Conservation (phyloP, 2,888 invertebrate species). For the Dendrolimus pini region DNA sequence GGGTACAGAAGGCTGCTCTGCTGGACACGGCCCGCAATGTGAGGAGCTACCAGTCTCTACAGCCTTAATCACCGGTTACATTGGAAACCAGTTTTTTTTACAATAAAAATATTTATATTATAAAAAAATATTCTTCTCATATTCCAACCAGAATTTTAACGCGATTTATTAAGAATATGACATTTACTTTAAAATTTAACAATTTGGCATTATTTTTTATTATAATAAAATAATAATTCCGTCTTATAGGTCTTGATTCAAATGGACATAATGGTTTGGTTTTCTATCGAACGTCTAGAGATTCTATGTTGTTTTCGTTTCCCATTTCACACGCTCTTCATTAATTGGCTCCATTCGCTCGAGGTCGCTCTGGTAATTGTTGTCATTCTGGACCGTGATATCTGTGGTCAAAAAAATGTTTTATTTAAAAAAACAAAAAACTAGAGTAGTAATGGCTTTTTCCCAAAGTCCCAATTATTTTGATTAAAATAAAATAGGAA, state of each 20-base stretch:
- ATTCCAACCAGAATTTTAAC: too few species aligned
- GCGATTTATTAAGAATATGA: too few species aligned
- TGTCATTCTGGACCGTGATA: constrained; percentile 27
- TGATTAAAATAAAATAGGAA: too few species aligned
- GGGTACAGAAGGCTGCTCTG: too few species aligned
- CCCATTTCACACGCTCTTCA: constrained; percentile 43
- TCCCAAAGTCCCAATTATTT: too few species aligned
- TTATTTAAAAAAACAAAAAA: neutral
- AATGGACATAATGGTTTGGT: neutral
- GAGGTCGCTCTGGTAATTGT: constrained; percentile 40
- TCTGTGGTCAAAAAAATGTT: constrained; percentile 28
- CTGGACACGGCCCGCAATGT: too few species aligned
- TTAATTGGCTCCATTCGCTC: constrained; percentile 39
- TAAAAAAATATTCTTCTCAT: too few species aligned
- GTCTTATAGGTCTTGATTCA: neutral
- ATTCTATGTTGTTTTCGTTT: constrained; percentile 26
- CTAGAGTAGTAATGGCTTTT: too few species aligned
- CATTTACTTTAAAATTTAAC: neutral
- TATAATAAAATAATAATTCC: neutral
- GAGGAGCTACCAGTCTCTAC: too few species aligned
- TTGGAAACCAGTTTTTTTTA: too few species aligned
- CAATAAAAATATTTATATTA: too few species aligned
- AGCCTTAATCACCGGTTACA: too few species aligned
- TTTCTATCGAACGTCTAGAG: neutral
- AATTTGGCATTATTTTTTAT: neutral